Evolutionary conservation across 2,888 invertebrate species (phyloP), one percentile per base, ranked within the genome.

Genomic region (Agrochola lychnidis): DNA sequence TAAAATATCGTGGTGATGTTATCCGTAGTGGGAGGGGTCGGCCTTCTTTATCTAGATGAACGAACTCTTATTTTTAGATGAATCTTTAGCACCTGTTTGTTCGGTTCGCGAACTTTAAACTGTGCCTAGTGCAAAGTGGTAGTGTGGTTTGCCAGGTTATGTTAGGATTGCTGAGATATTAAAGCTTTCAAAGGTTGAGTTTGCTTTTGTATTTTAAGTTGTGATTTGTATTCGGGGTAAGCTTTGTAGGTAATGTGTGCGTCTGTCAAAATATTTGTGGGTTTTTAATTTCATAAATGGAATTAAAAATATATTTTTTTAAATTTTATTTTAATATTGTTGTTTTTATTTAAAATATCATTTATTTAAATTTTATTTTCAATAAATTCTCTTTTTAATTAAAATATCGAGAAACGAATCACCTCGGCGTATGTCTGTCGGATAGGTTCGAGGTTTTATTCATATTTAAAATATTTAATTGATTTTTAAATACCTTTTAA

Each of bases 61-160:
- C 94, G 94, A 94, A 95, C 94, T 91, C 87, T 90, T 96, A 96
- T 95, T 94, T 95, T 96, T 96, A 96, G 94, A 93, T 79, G 87
- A 88, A 83, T 92, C 88, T 90, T 87, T 93, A 91, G 90, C 94
- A 94, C 94, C 93, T 94, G 94, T 85, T 89, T 94, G 94, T 85
- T 89, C 84, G 83, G 88, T 93, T 93, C 89, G 93, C 93, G 91
- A 93, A 94, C 91, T 93, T 89, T 90, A 89, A 78, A 86, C 86
- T 79, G 84, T 72, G 48, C 78, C 62, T 76, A 76, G 86, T 87
- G 76, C 36, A 70, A 48, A 73, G 79, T 75, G 71, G 71, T 76
- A 45, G 72, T 76, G 81, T 61, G 51, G 30, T 9, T 53, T 22
- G 70, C 70, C 42, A 61, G 76, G 69, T 70, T 68, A 51, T 25